Evolutionary conservation across 2,888 invertebrate genomes (phyloP), one percentile per base, ranked within the genome.

Genomic region (Pristionchus arcanus): DNA sequence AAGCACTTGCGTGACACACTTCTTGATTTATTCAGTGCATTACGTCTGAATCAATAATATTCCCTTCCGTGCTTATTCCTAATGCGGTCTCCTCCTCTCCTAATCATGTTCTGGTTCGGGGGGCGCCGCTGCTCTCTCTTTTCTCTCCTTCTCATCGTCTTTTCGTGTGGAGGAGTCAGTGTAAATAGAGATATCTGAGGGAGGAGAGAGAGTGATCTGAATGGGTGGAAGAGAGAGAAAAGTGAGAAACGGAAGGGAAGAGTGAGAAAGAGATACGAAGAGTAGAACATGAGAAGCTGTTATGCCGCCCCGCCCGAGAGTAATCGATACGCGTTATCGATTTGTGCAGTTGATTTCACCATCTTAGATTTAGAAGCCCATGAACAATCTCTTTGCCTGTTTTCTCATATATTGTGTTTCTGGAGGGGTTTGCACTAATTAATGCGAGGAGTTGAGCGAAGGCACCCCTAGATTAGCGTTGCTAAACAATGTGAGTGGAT

Each of bases 181-280:
- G 84, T 85, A 85, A 85, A 85, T 85, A 85, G 84, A 81, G 81
- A 81, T 81, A 81, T 81, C 81, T 81, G 81, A 81, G 55, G 84
- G 31, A 84, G 25, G 84, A 55, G 84, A 21, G 55, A 55, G n/a
- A n/a, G 55, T 74, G 74, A 74, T 74, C 74, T 74, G 74, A 74
- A 74, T 74, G 74, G 68, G 42, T 53, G 83, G 37, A 53, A 55
- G 55, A 83, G 83, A 59, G 84, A 84, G 55, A 31, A 31, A 28
- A 49, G 59, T 2, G 59, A 59, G 81, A 81, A 53, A 81, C 81
- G 81, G 81, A 81, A 81, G 49, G 71, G 81, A n/a, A n/a, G 81
- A 49, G 42, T 49, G 42, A 34, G 81, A 49, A 49, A 49, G 81
- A 49, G 81, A 81, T 74, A 74, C 25, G n/a, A 28, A 42, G n/a